Conservation (phyloP, 2,113 vertebrate species). For the Haplotaxodon microlepis region DNA sequence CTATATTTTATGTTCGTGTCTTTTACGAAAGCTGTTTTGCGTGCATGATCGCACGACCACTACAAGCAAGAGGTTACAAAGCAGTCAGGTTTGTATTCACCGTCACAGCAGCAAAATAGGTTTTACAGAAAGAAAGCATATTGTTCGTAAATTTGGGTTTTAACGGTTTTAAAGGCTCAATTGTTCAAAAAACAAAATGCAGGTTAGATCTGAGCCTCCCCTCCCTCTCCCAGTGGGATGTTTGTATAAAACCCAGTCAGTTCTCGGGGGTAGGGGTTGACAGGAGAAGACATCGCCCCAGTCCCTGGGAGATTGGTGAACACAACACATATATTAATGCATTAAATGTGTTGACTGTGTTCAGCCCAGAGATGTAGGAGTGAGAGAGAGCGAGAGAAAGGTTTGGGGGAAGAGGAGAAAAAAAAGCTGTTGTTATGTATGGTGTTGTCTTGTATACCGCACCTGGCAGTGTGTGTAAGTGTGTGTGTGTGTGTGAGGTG, state of each 20-base stretch:
- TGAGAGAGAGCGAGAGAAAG: conserved; percentile 29
- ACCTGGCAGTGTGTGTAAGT: conserved; percentile 29
- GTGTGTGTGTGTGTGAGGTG: not conserved
- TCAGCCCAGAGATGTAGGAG: conserved; percentile 45
- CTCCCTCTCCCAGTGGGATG: conserved; percentile 46
- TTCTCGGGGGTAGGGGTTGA: conserved; percentile 66
- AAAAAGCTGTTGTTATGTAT: conserved; percentile 62
- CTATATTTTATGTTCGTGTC: not conserved
- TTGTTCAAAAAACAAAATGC: conserved; percentile 32
- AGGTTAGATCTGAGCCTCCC: conserved; percentile 15
- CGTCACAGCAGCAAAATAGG: not conserved
- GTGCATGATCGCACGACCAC: not conserved
- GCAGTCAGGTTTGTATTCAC: not conserved
- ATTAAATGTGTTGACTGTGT: conserved; percentile 71
- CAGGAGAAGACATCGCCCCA: conserved; percentile 59
- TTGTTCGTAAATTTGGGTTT: not conserved
- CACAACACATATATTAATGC: conserved; percentile 72
- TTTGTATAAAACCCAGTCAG: conserved; percentile 65
- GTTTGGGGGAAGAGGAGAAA: conserved; percentile 16
- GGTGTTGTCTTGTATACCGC: conserved; percentile 63
- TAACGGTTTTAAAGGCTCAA: conserved; percentile 4
- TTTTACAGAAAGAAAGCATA: not conserved
- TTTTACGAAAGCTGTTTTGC: not conserved
- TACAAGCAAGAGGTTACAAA: not conserved
- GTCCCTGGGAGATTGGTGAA: conserved; percentile 61